Base-by-base conservation (phyloP, 2,888 invertebrate genomes). In the Unio pictorum region DNA sequence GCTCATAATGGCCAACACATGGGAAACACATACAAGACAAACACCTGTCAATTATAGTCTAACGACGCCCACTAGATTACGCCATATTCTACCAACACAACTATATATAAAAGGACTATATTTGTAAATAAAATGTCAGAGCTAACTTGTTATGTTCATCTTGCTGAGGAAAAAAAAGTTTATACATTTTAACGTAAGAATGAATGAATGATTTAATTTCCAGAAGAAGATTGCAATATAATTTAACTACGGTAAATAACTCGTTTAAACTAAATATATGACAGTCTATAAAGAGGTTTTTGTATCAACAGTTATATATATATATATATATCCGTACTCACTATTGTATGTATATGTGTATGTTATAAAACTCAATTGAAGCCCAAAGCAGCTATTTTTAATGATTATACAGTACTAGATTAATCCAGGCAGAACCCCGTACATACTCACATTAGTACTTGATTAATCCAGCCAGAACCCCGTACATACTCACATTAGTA, bases 1-100 rank as follows among this genome's bases (percentile, higher is more conserved):
- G 68, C 30, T 75, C 80, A 66, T 79, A 72, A 64, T 59, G 26
- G n/a, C 45, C 18, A 45, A 20, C 30, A 64, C 23, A 18, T 65
- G 68, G 28, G 11, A 64, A 34, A 20, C 59, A 30, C 45, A 3
- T 45, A 45, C 45, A 45, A 1, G 45, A 3, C 11, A 15, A 15
- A 45, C 45, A 56, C 66, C 61, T 62, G 62, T 66, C n/a, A 63
- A 45, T 45, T 45, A 34, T 8, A 45, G 45, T 3, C 45, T 45
- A 45, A 45, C 45, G 45, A 45, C 15, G 45, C 45, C 45, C 45
- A 15, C 45, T 45, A 15, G 23, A 61, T 28, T 59, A 23, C 57
- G 59, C 61, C 30, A 66, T 64, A 65, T 56, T 57, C 65, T 57
- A 26, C 34, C 30, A 56, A 20, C 18, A 57, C 23, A 64, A 3